phyloP scores from a whole-genome alignment of 2,113 vertebrate genomes.

The Daboia siamensis region DNA sequence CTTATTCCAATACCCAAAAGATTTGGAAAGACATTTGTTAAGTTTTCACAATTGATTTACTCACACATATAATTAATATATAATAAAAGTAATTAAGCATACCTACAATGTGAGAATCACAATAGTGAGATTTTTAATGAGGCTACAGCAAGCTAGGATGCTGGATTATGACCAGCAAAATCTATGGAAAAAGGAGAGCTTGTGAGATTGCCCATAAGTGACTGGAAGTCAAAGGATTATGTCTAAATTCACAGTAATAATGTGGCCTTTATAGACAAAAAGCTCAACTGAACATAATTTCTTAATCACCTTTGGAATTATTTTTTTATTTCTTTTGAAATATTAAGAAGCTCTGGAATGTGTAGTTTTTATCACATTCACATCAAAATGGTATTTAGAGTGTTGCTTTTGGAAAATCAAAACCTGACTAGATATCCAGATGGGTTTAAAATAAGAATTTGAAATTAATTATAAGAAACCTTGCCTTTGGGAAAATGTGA shows the following conservation, averaged over 20 bases:
- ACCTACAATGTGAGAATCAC: background rate
- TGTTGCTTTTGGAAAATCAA: background rate
- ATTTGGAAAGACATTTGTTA: background rate
- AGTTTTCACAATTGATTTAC: background rate
- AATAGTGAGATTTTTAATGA: background rate
- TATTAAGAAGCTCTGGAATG: background rate
- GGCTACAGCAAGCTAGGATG: background rate
- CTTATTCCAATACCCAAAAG: background rate
- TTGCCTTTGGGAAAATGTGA: background rate
- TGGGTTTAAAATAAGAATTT: background rate
- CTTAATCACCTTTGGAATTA: background rate
- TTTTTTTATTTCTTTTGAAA: background rate
- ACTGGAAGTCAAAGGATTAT: background rate
- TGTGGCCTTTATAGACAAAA: background rate
- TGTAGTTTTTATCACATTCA: background rate
- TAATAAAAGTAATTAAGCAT: background rate
- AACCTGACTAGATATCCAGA: background rate
- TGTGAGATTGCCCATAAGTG: background rate
- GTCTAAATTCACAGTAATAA: background rate
- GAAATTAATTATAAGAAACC: background rate
- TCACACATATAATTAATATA: background rate
- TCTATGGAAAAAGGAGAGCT: background rate
- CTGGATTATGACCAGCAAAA: background rate
- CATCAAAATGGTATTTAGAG: background rate
- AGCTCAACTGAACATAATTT: background rate